Percentiles rank a stretch among this genome's conserved stretches.
Evolutionary conservation across 2,797 vertebrate species (phyloP).

Genomic region (Sylvia borin): DNA sequence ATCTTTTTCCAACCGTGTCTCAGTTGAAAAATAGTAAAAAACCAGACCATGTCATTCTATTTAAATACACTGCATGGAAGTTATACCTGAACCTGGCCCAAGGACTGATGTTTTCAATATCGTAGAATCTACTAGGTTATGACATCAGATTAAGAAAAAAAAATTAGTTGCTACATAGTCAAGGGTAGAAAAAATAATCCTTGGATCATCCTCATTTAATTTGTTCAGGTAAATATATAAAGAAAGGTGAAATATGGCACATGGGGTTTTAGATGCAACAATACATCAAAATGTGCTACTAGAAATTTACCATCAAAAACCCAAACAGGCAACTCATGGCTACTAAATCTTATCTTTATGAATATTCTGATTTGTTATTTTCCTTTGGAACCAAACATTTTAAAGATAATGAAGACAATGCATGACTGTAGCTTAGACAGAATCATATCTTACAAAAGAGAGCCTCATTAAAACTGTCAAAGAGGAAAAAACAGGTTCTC

Average conservation of each 20-base stretch:
- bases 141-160: neutral
- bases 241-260: neutral
- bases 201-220: neutral
- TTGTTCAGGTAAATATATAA: neutral
- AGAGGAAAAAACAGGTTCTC: neutral
- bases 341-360: neutral
- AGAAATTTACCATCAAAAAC: neutral
- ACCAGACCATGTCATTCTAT: neutral
- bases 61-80: neutral
- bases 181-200: slow-evolving; percentile 15
- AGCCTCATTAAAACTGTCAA: neutral
- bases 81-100: neutral
- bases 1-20: neutral
- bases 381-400: slow-evolving; percentile 21
- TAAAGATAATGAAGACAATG: slow-evolving; percentile 40
- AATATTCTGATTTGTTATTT: neutral
- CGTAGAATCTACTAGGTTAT: neutral
- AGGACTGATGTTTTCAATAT: neutral
- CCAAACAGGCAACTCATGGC: neutral
- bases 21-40: neutral
- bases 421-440: neutral
- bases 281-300: neutral
- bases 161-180: neutral
- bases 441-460: neutral
- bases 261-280: neutral